Conservation (phyloP, 92 coral and sea anemone species). For the Umimayanthus kanabou region DNA sequence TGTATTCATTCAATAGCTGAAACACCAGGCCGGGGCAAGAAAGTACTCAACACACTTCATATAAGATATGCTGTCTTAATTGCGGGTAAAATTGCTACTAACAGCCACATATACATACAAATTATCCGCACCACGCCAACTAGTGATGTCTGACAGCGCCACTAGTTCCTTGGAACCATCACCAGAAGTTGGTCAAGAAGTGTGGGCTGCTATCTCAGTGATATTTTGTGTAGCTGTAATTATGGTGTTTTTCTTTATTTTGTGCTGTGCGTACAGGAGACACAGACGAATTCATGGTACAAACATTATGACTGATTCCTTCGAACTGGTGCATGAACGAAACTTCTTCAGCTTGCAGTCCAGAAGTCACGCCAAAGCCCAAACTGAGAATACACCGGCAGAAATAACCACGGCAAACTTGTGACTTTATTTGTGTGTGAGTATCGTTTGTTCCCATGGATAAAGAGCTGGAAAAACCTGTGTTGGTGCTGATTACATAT, state of each 20-base stretch:
- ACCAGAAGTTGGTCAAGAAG: conserved; percentile 67
- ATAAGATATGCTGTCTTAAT: not conserved
- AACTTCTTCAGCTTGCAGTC: conserved; percentile 7
- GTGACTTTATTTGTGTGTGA: not conserved
- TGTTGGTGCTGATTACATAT: not conserved
- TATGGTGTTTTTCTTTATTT: conserved; percentile 73
- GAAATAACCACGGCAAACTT: conserved; percentile 19
- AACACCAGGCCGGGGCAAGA: not conserved
- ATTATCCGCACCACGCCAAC: not conserved
- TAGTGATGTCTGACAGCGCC: conserved; percentile 61
- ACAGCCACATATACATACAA: not conserved
- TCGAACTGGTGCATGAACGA: conserved; percentile 15
- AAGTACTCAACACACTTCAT: not conserved
- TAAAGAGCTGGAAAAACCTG: no score
- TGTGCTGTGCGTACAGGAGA: conserved; percentile 85
- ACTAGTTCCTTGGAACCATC: conserved; percentile 37
- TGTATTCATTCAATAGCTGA: not conserved
- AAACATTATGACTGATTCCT: conserved; percentile 37
- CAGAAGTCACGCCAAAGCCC: not conserved
- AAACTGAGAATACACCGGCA: not conserved
- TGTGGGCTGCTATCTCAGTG: conserved; percentile 89
- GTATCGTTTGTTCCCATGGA: not conserved
- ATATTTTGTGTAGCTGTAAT: conserved; percentile 80
- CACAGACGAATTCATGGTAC: conserved; percentile 78
- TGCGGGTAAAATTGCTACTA: not conserved